Evolutionary conservation across 2,888 invertebrate species (phyloP), one percentile per base, ranked within the genome.

Genomic region (Pyrochroa serraticornis): DNA sequence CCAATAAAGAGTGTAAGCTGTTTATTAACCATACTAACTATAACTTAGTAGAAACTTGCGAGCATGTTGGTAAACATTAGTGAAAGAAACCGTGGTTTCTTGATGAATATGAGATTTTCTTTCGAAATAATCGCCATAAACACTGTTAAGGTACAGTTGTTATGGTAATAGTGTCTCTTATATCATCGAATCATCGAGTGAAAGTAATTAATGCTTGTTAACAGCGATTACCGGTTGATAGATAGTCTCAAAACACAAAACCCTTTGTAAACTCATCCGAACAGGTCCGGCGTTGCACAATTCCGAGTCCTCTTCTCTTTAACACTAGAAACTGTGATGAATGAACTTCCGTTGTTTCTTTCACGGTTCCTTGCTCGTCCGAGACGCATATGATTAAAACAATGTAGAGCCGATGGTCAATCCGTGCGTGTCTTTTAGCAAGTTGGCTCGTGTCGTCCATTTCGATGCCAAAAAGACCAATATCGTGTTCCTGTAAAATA

Each of bases 281-380:
- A 6, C 30, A 22, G 22, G 22, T 22, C 22, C 22, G 5, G 22
- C 5, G 22, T 22, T 22, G 22, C 22, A 22, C 22, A 22, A 22
- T 22, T 22, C 22, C 22, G 22, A 5, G 22, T 31, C 37, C 36
- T 39, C 50, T 50, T 52, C 47, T 50, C n/a, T 36, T 47, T 64
- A 56, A 55, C 51, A 60, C 62, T 64, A 68, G 52, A 74, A 74
- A 74, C 66, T 68, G 69, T 67, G 71, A 71, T 65, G 71, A 73
- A 73, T 68, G 72, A 72, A 73, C 74, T 71, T 74, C 73, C 74
- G 71, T 74, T 73, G 72, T 68, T 73, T 71, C 67, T 65, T 71
- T 68, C 70, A 73, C 73, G 74, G 71, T 74, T 70, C 68, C 72
- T 70, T 68, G 70, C 58, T 69, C 70, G 69, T 71, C 71, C 73